phyloP scores from a whole-genome alignment of 2,113 vertebrate species.

The Callaeas wilsoni region DNA sequence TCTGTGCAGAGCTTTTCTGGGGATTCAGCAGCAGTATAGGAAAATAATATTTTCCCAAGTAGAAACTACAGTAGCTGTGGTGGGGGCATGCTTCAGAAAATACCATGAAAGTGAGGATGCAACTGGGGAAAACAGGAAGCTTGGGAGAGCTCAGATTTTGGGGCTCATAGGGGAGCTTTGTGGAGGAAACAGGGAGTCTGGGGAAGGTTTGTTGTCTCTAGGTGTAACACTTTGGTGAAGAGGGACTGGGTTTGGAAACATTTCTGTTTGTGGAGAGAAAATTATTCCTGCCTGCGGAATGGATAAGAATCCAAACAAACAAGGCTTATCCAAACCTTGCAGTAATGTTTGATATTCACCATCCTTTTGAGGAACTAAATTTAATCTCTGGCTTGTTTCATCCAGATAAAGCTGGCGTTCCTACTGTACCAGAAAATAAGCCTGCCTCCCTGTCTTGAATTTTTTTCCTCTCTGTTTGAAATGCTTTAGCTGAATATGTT shows the following conservation, averaged over 20 bases:
- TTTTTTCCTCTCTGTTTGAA: not conserved
- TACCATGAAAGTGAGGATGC: not conserved
- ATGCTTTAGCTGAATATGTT: not conserved
- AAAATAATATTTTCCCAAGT: not conserved
- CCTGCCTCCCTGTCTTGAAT: not conserved
- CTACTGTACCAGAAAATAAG: slow-evolving; percentile 16
- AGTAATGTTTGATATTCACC: slow-evolving; percentile 25
- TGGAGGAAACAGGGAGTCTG: not conserved
- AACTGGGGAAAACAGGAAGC: slow-evolving; percentile 9
- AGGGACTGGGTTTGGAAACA: not conserved
- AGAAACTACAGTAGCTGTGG: not conserved
- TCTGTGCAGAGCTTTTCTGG: not conserved
- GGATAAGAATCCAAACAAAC: slow-evolving; percentile 27
- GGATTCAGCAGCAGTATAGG: not conserved
- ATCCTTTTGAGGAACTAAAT: slow-evolving; percentile 17
- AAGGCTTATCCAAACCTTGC: slow-evolving; percentile 6
- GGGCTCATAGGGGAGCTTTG: not conserved
- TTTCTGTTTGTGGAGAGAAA: slow-evolving; percentile 5
- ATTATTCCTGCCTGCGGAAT: not conserved
- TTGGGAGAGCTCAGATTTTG: not conserved
- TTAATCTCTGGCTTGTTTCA: slow-evolving; percentile 50
- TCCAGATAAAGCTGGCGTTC: not conserved
- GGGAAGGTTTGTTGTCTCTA: not conserved
- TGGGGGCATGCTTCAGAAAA: slow-evolving; percentile 3
- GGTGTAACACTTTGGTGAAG: not conserved